Evolutionary conservation across 2,113 vertebrate species (phyloP).

Genomic region (Tonatia bakeri): DNA sequence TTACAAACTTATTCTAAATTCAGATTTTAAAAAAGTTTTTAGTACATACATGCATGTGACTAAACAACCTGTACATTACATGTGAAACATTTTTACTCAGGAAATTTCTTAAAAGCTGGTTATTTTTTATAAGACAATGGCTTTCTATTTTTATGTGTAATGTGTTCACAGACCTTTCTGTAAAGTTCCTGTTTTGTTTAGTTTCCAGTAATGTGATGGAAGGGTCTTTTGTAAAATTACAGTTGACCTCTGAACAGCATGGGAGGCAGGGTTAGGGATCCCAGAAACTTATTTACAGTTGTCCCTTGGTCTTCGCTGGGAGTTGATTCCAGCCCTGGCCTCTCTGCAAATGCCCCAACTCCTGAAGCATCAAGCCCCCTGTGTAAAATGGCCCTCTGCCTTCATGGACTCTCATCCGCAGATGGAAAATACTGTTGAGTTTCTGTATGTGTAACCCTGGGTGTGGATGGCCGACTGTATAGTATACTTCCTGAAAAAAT

Average conservation of each 20-base stretch:
- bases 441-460: neutral
- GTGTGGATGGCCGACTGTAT: neutral
- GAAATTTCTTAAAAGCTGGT: neutral
- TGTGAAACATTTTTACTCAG: neutral
- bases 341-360: neutral
- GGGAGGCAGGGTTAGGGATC: no score
- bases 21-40: neutral
- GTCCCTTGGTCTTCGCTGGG: neutral
- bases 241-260: neutral
- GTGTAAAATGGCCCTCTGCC: neutral
- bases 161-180: neutral
- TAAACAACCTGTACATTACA: neutral
- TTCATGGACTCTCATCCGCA: neutral
- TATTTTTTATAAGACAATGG: neutral
- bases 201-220: neutral
- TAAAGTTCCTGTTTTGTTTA: neutral
- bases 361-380: neutral
- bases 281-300: neutral
- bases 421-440: neutral
- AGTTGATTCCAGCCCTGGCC: neutral
- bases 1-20: neutral
- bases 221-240: neutral
- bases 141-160: neutral
- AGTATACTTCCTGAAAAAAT: neutral
- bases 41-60: neutral